Evolutionary conservation across 1,140 invertebrate genomes (phyloP).

Genomic region (Lepeophtheirus salmonis): DNA sequence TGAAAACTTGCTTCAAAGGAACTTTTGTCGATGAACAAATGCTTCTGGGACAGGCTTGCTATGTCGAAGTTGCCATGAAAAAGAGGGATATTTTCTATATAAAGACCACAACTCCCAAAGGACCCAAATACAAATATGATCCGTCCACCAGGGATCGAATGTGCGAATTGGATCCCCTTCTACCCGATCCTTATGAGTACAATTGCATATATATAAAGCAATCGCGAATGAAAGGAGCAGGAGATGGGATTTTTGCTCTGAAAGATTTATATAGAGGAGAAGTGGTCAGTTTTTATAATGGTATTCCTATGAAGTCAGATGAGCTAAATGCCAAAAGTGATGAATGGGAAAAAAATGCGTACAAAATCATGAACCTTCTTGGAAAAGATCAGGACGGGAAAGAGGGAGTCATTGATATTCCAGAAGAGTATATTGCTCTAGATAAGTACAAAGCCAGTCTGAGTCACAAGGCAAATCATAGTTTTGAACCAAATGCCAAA

Average conservation of each 20-base stretch:
- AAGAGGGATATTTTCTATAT: not conserved
- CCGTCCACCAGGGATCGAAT: not conserved
- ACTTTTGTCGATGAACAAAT: conserved; percentile 4
- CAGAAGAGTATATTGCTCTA: not conserved
- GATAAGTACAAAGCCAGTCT: conserved; percentile 9
- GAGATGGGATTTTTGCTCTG: conserved; percentile 8
- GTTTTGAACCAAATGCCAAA: conserved; percentile 16
- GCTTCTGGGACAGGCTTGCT: not conserved
- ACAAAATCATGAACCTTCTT: conserved; percentile 13
- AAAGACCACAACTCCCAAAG: conserved; percentile 2
- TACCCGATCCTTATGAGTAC: conserved; percentile 11
- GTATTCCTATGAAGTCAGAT: not conserved
- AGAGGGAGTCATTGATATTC: conserved; percentile 7
- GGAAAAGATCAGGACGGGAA: conserved; percentile 4
- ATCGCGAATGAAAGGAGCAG: not conserved
- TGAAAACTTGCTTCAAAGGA: conserved; percentile 1
- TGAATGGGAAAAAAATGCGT: conserved; percentile 1
- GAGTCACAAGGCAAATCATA: conserved; percentile 17
- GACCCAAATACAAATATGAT: conserved; percentile 8
- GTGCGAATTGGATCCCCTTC: not conserved
- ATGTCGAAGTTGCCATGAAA: not conserved
- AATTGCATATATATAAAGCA: not conserved
- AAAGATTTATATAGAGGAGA: conserved; percentile 1
- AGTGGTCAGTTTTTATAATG: conserved; percentile 11
- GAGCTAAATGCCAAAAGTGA: not conserved